Evolutionary conservation across 2,888 invertebrate species (phyloP).

Genomic region (Elmis aenea): DNA sequence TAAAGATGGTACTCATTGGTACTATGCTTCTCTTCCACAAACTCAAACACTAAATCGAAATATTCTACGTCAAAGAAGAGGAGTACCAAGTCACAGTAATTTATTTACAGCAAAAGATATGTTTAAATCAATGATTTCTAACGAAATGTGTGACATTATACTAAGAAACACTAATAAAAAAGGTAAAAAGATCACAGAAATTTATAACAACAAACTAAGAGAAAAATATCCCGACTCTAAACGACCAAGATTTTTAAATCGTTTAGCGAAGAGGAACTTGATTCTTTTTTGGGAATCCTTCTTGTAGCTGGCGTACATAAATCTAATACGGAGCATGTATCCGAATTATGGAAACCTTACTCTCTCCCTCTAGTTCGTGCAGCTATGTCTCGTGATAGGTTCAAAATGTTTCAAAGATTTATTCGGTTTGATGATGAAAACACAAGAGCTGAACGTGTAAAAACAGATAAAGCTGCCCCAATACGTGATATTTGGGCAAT

Average conservation of each 20-base stretch:
- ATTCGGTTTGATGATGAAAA: constrained; percentile 13
- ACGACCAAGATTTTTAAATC: not conserved
- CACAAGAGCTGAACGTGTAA: constrained; percentile 6
- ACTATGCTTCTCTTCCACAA: constrained; percentile 1
- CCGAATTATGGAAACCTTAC: constrained; percentile 8
- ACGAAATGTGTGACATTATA: constrained; percentile 1
- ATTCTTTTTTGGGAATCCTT: constrained; percentile 1
- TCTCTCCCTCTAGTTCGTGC: constrained; percentile 7
- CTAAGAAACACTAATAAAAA: not conserved
- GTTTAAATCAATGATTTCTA: not conserved
- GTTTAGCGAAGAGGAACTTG: not conserved
- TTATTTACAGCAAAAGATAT: constrained; percentile 1
- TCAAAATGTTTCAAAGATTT: constrained; percentile 9
- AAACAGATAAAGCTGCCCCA: constrained; percentile 13
- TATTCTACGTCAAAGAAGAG: constrained; percentile 4
- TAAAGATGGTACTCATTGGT: too few species aligned
- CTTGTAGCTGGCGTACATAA: constrained; percentile 1
- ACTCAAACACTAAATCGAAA: constrained; percentile 3
- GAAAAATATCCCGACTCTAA: not conserved
- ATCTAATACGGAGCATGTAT: constrained; percentile 9
- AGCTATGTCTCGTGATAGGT: constrained; percentile 7
- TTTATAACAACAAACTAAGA: not conserved
- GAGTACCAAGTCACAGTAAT: constrained; percentile 1
- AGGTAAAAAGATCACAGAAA: not conserved
- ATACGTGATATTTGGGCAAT: constrained; percentile 12